phyloP scores from a whole-genome alignment of 1,140 invertebrate species.

The Plodia interpunctella region DNA sequence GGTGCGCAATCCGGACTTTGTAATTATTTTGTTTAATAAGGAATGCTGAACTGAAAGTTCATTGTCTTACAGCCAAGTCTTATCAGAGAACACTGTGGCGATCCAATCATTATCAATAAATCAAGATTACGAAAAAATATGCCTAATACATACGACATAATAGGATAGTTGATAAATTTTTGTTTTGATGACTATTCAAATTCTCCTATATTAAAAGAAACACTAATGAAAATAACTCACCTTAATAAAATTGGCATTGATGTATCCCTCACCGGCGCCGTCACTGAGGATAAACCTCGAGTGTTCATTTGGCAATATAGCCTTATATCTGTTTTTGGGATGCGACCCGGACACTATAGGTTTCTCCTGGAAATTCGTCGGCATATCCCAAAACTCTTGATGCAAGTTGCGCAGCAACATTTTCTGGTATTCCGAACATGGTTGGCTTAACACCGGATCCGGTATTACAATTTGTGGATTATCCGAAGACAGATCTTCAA shows the following conservation, averaged over 20 bases:
- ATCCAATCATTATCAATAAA: too few relatives aligned
- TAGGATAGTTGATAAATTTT: too few relatives aligned
- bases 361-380: slow-evolving; percentile 92
- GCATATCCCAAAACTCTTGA: slow-evolving; percentile 95
- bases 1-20: too few relatives aligned
- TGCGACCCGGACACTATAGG: slow-evolving; percentile 92
- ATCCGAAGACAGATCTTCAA: slow-evolving; percentile 46
- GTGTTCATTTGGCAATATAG: slow-evolving; percentile 91
- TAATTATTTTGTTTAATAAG: too few relatives aligned
- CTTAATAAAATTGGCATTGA: slow-evolving; percentile 93
- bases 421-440: slow-evolving; percentile 78
- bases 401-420: slow-evolving; percentile 87
- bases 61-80: too few relatives aligned
- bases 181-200: too few relatives aligned
- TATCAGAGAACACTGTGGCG: too few relatives aligned
- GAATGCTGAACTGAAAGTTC: too few relatives aligned
- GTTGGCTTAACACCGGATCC: slow-evolving; percentile 48
- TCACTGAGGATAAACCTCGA: slow-evolving; percentile 83
- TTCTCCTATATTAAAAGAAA: too few relatives aligned
- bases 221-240: slow-evolving; percentile 66
- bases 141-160: too few relatives aligned
- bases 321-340: slow-evolving; percentile 92
- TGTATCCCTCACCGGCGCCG: slow-evolving; percentile 81
- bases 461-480: slow-evolving; percentile 70
- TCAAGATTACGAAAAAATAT: too few relatives aligned